Evolutionary conservation across 2,113 vertebrate genomes (phyloP).

Genomic region (Microtus montanus): DNA sequence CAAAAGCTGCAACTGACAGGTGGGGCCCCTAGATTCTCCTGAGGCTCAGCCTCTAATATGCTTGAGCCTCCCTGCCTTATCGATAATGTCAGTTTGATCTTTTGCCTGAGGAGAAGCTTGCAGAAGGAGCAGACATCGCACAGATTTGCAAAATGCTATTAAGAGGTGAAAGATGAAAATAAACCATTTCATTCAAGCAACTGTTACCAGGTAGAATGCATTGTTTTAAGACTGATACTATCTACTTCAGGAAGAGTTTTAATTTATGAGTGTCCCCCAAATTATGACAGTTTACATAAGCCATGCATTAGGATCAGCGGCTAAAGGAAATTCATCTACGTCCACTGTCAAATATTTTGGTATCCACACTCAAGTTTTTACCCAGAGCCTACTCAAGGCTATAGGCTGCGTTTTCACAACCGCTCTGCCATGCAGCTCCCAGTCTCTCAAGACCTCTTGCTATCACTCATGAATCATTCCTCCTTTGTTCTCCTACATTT

Average conservation of each 20-base stretch:
- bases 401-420: neutral
- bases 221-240: neutral
- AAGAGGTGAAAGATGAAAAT: constrained; percentile 1
- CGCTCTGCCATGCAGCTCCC: neutral
- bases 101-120: constrained; percentile 48
- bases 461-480: neutral
- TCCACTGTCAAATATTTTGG: constrained; percentile 59
- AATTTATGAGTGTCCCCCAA: neutral
- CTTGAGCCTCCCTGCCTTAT: constrained; percentile 55
- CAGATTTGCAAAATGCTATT: constrained; percentile 15
- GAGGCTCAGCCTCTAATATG: constrained; percentile 49
- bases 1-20: constrained; percentile 40
- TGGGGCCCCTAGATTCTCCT: constrained; percentile 19
- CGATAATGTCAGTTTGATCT: constrained; percentile 14
- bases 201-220: neutral
- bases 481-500: neutral
- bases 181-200: constrained; percentile 68
- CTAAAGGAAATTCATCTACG: constrained; percentile 38
- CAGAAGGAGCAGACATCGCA: constrained; percentile 14
- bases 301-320: neutral
- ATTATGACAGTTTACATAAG: neutral
- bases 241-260: neutral
- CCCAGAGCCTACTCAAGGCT: constrained; percentile 63
- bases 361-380: constrained; percentile 46
- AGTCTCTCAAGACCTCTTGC: neutral